Conservation (phyloP, 35 echinoderm and acorn worm species). For the Amphiura filiformis region DNA sequence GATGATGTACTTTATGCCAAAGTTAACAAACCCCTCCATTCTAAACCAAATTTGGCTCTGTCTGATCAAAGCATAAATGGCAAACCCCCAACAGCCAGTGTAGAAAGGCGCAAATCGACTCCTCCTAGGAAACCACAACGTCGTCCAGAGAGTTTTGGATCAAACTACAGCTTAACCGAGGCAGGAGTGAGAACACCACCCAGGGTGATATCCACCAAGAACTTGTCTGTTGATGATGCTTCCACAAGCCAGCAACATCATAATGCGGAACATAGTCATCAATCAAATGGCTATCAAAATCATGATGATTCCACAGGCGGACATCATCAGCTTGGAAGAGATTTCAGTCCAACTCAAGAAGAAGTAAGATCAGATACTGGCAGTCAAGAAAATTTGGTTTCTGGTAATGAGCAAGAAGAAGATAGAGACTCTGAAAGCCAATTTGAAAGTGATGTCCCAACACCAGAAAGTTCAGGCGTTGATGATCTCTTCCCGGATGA, state of each 20-base stretch:
- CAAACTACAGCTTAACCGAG: constrained; percentile 59
- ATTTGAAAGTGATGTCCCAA: constrained; percentile 46
- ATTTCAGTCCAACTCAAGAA: neutral
- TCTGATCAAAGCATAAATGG: neutral
- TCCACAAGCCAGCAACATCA: neutral
- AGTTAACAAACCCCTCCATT: constrained; percentile 1
- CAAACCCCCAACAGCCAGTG: constrained; percentile 3
- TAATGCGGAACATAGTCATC: neutral
- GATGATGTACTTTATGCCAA: constrained; percentile 40
- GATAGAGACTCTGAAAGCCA: neutral
- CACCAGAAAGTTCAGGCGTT: constrained; percentile 80
- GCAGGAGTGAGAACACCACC: constrained; percentile 26
- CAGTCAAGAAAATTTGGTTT: neutral
- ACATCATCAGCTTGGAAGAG: neutral
- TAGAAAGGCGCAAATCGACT: constrained; percentile 29
- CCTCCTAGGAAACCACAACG: constrained; percentile 67
- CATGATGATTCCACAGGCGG: neutral
- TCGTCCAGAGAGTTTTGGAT: constrained; percentile 80
- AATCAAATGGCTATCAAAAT: neutral
- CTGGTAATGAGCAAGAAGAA: neutral
- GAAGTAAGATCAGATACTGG: neutral
- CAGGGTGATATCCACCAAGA: neutral
- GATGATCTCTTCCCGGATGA: constrained; percentile 89
- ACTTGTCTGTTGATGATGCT: neutral
- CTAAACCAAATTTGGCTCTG: constrained; percentile 23